Evolutionary conservation across 2,797 vertebrate genomes (phyloP), one percentile per base, ranked within the genome.

Genomic region (Geotrypetes seraphini): DNA sequence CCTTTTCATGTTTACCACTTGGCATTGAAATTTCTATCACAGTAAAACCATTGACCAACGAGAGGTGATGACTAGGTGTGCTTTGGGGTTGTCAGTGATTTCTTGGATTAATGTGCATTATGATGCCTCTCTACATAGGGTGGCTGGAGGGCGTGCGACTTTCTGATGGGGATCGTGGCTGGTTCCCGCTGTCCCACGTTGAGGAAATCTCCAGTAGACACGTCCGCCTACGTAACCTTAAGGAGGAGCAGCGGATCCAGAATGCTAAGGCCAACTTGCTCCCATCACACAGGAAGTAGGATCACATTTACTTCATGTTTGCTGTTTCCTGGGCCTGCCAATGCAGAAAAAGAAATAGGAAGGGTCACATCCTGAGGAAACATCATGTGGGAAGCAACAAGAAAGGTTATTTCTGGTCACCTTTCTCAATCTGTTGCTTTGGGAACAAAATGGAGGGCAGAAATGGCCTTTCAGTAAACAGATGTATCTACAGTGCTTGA

Each of bases 71-170:
- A 31, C 31, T 7, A n/a, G n/a, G n/a, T n/a, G n/a, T n/a, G n/a
- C n/a, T n/a, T 2, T 5, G 12, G 10, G 19, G 33, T 31, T 20
- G 19, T 6, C 13, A 13, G n/a, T 14, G 14, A 7, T 4, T 14
- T 11, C 2, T 5, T 26, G 5, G 9, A n/a, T n/a, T n/a, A n/a
- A n/a, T n/a, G n/a, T n/a, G n/a, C n/a, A n/a, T n/a, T n/a, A n/a
- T n/a, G n/a, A 19, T n/a, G 10, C 5, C 5, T 25, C 12, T 15
- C 33, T 23, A 1, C 10, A 1, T 58, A 98, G 95, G 88, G 31
- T 98, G 94, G 95, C 77, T 93, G 6, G 88, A 92, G 59, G 94
- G 90, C 28, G 78, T 89, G 28, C 86, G 83, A 39, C 81, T 98
- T 24, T 90, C 92, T 1, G 94, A 97, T 43, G 64, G 86, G 7